These are phyloP conservation scores for Acrocephalus arundinaceus DNA, from an alignment of 2,113 vertebrate species.

Conservation along the genomic window DNA sequence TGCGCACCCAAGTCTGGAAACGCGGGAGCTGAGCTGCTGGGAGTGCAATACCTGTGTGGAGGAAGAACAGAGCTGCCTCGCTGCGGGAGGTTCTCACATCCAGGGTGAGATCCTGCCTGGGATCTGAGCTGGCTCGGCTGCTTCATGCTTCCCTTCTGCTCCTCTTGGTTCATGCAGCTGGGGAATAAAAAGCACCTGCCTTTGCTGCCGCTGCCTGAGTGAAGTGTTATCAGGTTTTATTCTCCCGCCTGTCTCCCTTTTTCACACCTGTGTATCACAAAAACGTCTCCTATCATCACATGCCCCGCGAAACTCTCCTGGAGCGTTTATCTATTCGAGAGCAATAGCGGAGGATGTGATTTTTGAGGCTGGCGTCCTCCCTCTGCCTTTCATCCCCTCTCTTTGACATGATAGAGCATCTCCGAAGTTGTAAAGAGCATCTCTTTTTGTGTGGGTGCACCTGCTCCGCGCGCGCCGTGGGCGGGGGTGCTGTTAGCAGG, in stretches of 20 bases:
- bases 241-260: constrained; percentile 16
- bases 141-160: background rate
- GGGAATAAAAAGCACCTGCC: constrained; percentile 15
- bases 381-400: constrained; percentile 54
- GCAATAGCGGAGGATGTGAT: constrained; percentile 48
- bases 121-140: background rate
- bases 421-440: constrained; percentile 63
- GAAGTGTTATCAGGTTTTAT: constrained; percentile 36
- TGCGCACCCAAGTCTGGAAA: fast-evolving
- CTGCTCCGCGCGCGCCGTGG: background rate
- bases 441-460: constrained; percentile 1
- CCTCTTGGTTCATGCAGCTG: background rate
- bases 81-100: background rate
- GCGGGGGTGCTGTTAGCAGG: background rate
- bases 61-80: background rate
- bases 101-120: background rate
- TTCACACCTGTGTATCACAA: constrained; percentile 43
- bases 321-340: constrained; percentile 10
- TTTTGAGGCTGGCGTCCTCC: constrained; percentile 54
- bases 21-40: background rate
- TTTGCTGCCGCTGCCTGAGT: background rate
- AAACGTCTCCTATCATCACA: constrained; percentile 11
- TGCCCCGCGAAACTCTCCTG: background rate
- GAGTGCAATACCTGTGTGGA: background rate
- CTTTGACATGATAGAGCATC: constrained; percentile 69